These are phyloP conservation scores for Rhingia rostrata DNA, from an alignment of 2,888 invertebrate species.

Conservation along the genomic window DNA sequence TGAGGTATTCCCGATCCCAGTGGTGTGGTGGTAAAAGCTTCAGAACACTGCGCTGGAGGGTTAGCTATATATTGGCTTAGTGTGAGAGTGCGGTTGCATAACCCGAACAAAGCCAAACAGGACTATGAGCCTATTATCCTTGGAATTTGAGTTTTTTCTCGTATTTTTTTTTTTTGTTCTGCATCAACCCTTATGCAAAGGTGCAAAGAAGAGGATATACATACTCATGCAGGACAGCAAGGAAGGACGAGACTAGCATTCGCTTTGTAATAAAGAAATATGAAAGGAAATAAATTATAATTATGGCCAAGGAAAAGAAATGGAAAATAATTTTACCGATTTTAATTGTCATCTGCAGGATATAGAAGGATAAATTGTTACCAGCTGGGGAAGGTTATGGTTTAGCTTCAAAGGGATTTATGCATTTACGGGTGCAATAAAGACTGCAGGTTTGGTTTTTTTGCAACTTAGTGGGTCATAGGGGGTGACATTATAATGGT, in stretches of 20 bases:
- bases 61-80: constrained; percentile 24
- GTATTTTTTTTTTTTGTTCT: neutral
- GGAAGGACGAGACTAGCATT: constrained; percentile 49
- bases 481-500: neutral
- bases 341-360: constrained; percentile 64
- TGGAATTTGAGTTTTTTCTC: constrained; percentile 10
- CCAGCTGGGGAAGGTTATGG: neutral
- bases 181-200: constrained; percentile 25
- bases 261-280: constrained; percentile 56
- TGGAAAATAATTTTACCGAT: constrained; percentile 29
- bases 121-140: constrained; percentile 56
- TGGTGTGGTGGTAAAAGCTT: constrained; percentile 7
- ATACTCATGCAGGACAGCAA: neutral
- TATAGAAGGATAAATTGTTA: constrained; percentile 27
- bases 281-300: constrained; percentile 64
- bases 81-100: constrained; percentile 44
- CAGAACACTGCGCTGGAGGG: constrained; percentile 5
- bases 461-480: neutral
- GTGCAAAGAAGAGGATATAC: constrained; percentile 15
- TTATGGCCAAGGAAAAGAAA: constrained; percentile 37
- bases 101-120: constrained; percentile 26
- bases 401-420: constrained; percentile 15
- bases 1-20: neutral
- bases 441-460: neutral
- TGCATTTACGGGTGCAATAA: neutral